Evolutionary conservation across 2,113 vertebrate genomes (phyloP).

Genomic region (Charadrius vociferus): DNA sequence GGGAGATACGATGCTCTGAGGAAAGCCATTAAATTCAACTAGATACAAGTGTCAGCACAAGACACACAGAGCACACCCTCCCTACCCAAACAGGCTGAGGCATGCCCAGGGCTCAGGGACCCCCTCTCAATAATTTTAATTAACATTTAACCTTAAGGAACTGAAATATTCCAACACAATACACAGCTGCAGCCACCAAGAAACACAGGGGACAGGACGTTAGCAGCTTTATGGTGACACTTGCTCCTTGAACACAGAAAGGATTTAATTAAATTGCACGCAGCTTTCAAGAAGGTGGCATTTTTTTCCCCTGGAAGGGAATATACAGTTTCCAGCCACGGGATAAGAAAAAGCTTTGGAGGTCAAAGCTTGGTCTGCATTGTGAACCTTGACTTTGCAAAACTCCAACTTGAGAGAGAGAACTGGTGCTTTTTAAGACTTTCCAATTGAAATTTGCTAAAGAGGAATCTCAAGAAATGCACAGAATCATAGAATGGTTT

Average conservation of each 20-base stretch:
- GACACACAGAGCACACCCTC: background rate
- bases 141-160: constrained; percentile 4
- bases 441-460: background rate
- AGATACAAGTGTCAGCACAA: background rate
- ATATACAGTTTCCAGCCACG: background rate
- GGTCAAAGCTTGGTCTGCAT: background rate
- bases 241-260: background rate
- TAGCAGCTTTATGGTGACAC: constrained; percentile 3
- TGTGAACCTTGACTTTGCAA: background rate
- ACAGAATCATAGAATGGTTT: too few species aligned
- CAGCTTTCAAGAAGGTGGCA: background rate
- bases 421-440: background rate
- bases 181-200: background rate
- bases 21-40: background rate
- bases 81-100: background rate
- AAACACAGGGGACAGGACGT: background rate
- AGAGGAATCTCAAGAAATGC: background rate
- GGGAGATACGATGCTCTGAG: background rate
- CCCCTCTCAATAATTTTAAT: background rate
- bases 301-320: background rate
- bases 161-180: background rate
- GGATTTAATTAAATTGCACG: background rate
- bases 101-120: background rate
- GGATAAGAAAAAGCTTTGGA: background rate
- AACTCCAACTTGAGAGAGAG: background rate